Percentiles rank a stretch among this genome's conserved stretches.
phyloP scores from a whole-genome alignment of 2,113 vertebrate species.

The Leptosomus discolor region DNA sequence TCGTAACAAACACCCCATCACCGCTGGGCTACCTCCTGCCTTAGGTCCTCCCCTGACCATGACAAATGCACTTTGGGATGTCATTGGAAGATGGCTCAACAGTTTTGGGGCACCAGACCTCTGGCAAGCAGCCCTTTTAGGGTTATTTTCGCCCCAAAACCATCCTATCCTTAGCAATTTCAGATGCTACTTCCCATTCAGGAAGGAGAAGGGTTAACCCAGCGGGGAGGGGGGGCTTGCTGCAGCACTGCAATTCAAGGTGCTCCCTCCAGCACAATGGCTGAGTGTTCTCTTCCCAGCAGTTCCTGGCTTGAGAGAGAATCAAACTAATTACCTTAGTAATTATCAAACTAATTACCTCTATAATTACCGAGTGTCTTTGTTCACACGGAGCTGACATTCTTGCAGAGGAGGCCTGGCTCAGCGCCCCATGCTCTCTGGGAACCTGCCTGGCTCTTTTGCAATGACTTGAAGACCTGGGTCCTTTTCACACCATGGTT shows the following conservation, averaged over 20 bases:
- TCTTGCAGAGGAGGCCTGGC: conserved; percentile 5
- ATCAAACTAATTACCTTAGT: conserved; percentile 65
- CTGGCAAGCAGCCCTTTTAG: not conserved
- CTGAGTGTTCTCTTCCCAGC: not conserved
- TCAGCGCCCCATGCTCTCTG: not conserved
- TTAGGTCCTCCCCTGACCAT: not conserved
- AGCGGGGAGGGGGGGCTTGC: not conserved
- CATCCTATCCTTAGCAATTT: fast-evolving
- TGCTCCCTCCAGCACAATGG: conserved; percentile 1
- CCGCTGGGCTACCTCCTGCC: not conserved
- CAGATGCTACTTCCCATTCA: not conserved
- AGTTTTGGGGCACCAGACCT: not conserved
- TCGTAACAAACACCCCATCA: not conserved
- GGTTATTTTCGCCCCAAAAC: not conserved
- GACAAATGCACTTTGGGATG: not conserved
- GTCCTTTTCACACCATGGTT: not conserved
- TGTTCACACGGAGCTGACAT: not conserved
- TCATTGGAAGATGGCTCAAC: not conserved
- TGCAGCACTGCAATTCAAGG: not conserved
- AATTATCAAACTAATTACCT: conserved; percentile 69
- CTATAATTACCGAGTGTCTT: conserved; percentile 51
- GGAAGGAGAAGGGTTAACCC: conserved; percentile 12
- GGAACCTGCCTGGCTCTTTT: not conserved
- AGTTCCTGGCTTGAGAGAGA: conserved; percentile 51
- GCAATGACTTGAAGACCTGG: not conserved